These are phyloP conservation scores for Morpho achilles DNA, from an alignment of 2,888 invertebrate genomes.

Conservation along the genomic window DNA sequence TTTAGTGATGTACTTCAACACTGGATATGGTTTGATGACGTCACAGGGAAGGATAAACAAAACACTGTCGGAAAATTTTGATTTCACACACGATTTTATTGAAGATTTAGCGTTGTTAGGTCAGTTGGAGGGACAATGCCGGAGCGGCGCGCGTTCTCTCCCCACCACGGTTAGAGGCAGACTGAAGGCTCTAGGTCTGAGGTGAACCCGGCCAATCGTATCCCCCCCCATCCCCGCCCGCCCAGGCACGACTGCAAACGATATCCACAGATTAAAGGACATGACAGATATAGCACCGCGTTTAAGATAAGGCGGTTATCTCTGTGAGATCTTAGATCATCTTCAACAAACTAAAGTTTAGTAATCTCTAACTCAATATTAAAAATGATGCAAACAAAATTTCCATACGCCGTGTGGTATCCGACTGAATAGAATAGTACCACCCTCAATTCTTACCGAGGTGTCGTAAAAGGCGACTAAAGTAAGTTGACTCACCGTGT, in stretches of 20 bases:
- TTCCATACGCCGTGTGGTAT: too few relatives aligned
- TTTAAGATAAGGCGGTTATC: constrained; percentile 10
- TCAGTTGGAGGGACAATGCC: constrained; percentile 44
- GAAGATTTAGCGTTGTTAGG: constrained; percentile 55
- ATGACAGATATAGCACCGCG: constrained; percentile 21
- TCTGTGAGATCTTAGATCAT: too few relatives aligned
- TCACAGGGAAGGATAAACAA: constrained; percentile 39
- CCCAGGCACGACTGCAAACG: constrained; percentile 55
- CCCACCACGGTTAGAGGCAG: constrained; percentile 42
- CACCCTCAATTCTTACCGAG: too few relatives aligned
- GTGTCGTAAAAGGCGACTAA: too few relatives aligned
- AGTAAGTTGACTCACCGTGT: too few relatives aligned
- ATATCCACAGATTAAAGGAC: constrained; percentile 32
- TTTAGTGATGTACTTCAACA: background rate
- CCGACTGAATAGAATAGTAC: too few relatives aligned
- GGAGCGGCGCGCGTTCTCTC: constrained; percentile 39
- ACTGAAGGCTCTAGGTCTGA: constrained; percentile 57
- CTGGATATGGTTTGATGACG: constrained; percentile 23
- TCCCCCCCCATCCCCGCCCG: constrained; percentile 45
- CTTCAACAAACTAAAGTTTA: too few relatives aligned
- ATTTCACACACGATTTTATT: constrained; percentile 52
- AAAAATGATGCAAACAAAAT: too few relatives aligned
- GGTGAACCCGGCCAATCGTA: constrained; percentile 50
- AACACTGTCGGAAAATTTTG: constrained; percentile 32
- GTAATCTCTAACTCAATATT: too few relatives aligned